Conservation (phyloP, 2,113 vertebrate species). For the Proterorhinus semilunaris region DNA sequence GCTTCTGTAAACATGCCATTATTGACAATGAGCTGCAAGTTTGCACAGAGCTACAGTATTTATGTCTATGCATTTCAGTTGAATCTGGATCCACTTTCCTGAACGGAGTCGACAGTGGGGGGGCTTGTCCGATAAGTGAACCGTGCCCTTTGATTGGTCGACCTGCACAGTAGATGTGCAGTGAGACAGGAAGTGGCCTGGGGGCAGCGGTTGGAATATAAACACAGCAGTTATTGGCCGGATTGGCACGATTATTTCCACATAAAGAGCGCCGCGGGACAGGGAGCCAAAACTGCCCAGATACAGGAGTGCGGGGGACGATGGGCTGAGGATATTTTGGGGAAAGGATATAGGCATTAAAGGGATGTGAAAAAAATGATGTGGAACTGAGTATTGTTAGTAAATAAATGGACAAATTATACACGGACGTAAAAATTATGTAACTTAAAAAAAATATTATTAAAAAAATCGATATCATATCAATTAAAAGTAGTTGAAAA, state of each 20-base stretch:
- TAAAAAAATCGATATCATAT: too few relatives aligned
- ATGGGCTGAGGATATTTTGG: background rate
- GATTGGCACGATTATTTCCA: slow-evolving; percentile 50
- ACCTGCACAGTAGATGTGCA: slow-evolving; percentile 29
- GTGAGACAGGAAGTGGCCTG: slow-evolving; percentile 41
- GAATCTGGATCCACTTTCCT: slow-evolving; percentile 58
- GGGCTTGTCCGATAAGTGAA: background rate
- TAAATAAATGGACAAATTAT: background rate
- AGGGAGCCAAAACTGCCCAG: slow-evolving; percentile 16
- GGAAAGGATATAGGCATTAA: background rate
- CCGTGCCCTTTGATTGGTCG: slow-evolving; percentile 39
- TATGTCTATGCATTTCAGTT: background rate
- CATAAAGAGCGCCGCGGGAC: slow-evolving; percentile 15
- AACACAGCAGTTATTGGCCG: slow-evolving; percentile 54
- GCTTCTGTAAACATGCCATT: background rate
- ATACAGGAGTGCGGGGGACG: slow-evolving; percentile 10
- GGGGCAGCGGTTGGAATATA: slow-evolving; percentile 40
- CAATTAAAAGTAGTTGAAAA: too few relatives aligned
- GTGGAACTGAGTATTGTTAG: background rate
- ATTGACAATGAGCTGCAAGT: background rate
- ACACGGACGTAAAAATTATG: background rate
- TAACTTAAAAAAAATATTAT: too few relatives aligned
- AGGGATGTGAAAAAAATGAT: background rate
- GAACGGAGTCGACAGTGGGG: slow-evolving; percentile 31
- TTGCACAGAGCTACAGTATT: background rate